phyloP scores from a whole-genome alignment of 2,888 invertebrate species.

The Polymixis flavicincta region DNA sequence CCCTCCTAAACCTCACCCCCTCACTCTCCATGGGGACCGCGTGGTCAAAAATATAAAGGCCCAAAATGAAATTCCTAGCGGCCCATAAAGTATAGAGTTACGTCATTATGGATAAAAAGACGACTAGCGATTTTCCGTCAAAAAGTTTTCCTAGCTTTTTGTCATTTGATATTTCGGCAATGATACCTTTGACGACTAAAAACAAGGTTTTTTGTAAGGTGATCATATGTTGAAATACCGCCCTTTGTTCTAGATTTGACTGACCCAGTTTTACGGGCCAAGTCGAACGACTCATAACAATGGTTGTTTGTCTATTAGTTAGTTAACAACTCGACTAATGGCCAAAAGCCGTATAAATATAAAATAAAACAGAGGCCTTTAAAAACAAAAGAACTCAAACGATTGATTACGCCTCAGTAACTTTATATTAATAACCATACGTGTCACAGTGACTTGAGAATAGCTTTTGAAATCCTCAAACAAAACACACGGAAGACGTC shows the following conservation, averaged over 20 bases:
- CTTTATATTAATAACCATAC: slow-evolving; percentile 39
- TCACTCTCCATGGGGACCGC: slow-evolving; percentile 63
- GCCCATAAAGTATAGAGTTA: slow-evolving; percentile 88
- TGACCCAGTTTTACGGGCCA: slow-evolving; percentile 41
- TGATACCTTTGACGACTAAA: slow-evolving; percentile 59
- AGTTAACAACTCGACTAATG: slow-evolving; percentile 50
- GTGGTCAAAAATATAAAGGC: slow-evolving; percentile 87
- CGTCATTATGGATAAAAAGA: slow-evolving; percentile 83
- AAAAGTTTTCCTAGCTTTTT: slow-evolving; percentile 58
- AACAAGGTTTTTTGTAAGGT: slow-evolving; percentile 39
- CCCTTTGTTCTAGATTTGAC: slow-evolving; percentile 31
- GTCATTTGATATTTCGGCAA: slow-evolving; percentile 63
- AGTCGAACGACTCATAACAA: slow-evolving; percentile 37
- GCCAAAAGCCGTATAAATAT: slow-evolving; percentile 20
- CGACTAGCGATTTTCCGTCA: slow-evolving; percentile 68
- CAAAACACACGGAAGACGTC: slow-evolving; percentile 75
- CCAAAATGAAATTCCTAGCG: slow-evolving; percentile 86
- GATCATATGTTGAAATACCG: slow-evolving; percentile 29
- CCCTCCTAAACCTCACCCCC: slow-evolving; percentile 42
- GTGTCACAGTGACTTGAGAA: slow-evolving; percentile 40
- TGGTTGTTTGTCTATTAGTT: slow-evolving; percentile 50
- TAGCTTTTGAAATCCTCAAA: slow-evolving; percentile 57
- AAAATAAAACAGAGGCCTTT: slow-evolving; percentile 3
- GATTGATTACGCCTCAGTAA: slow-evolving; percentile 39
- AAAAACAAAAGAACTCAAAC: slow-evolving; percentile 4